Conservation (phyloP, 92 coral and sea anemone genomes). For the Umimayanthus kanabou region DNA sequence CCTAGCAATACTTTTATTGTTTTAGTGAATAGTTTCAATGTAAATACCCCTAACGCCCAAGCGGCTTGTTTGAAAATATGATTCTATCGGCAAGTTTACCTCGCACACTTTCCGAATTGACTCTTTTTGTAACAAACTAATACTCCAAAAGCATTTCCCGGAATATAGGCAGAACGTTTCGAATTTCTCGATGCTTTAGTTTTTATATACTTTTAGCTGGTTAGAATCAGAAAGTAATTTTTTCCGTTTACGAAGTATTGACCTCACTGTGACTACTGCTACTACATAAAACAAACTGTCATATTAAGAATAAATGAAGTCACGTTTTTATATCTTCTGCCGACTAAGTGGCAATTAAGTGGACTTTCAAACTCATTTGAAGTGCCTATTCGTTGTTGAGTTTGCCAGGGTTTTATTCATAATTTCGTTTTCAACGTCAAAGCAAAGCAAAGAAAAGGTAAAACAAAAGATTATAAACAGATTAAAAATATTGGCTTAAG, state of each 20-base stretch:
- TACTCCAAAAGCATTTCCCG: background rate
- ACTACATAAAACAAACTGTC: background rate
- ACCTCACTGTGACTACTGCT: background rate
- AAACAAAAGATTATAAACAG: too few relatives aligned
- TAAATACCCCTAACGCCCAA: too few relatives aligned
- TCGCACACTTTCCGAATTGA: background rate
- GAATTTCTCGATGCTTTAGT: background rate
- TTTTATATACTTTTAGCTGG: too few relatives aligned
- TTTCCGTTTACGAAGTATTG: too few relatives aligned
- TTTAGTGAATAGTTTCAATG: too few relatives aligned
- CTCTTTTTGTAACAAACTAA: background rate
- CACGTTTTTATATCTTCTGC: background rate
- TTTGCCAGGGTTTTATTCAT: background rate
- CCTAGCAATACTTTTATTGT: too few relatives aligned
- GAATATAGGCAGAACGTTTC: background rate
- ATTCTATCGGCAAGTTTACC: too few relatives aligned
- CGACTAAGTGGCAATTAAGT: background rate
- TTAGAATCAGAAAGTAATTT: background rate
- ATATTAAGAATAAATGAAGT: background rate
- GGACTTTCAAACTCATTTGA: background rate
- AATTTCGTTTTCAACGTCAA: too few relatives aligned
- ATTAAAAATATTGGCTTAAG: too few relatives aligned
- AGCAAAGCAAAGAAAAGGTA: too few relatives aligned
- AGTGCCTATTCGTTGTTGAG: background rate
- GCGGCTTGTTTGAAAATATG: too few relatives aligned